Evolutionary conservation across 2,888 invertebrate genomes (phyloP), one percentile per base, ranked within the genome.

Genomic region (Myopa tessellatipennis): DNA sequence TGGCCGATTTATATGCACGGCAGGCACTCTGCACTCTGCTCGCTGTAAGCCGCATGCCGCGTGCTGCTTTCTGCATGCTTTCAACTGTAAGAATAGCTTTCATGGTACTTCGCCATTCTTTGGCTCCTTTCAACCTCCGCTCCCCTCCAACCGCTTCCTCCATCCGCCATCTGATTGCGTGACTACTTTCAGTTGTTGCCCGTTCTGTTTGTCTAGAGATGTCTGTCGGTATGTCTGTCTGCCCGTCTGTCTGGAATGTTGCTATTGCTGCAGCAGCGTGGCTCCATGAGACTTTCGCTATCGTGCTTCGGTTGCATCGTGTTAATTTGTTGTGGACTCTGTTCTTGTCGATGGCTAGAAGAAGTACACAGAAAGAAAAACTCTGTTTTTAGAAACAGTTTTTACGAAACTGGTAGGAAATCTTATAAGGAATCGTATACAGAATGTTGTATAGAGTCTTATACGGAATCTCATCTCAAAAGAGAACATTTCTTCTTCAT

Each of bases 251-350:
- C 12, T 63, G 26, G 16, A 5, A 63, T 34, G 7, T 63, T 12
- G 34, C 61, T 12, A 5, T 18, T 26, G 26, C 34, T 26, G 26
- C 26, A 26, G 26, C 26, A 26, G 61, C 8, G 4, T 69, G 69
- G 26, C 69, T 69, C 34, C 52, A 50, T n/a, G 50, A 52, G 4
- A 69, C 50, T 69, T 52, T 69, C 69, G 69, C 69, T 69, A n/a
- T 69, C 69, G 52, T 45, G 50, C 52, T n/a, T 26, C 14, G 18
- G 10, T 52, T 18, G 18, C 34, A 12, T 52, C 18, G 67, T 18
- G n/a, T 68, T 68, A 68, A 68, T 68, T 68, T 68, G 69, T 36
- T 52, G 18, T 52, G 69, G 45, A 69, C n/a, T 69, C 69, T 69
- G 45, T 50, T 69, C 26, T 69, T 50, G 50, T 18, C 18, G 18